Evolutionary conservation across 2,888 invertebrate species (phyloP), one percentile per base, ranked within the genome.

Genomic region (Clepsis dumicolana): DNA sequence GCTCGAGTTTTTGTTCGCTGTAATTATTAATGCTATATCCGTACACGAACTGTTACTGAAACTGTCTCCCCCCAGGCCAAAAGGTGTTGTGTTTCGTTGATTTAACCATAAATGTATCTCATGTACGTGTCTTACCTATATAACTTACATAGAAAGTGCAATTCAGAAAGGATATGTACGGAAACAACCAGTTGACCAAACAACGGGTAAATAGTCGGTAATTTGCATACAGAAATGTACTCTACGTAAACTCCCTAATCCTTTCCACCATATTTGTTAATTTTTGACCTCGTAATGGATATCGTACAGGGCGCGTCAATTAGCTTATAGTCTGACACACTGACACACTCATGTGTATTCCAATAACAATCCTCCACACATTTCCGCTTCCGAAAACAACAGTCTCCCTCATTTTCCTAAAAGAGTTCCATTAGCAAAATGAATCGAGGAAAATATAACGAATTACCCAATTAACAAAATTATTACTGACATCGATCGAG

Each of bases 381-480:
- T 10, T 10, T 48, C 21, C 48, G 41, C 7, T 41, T 41, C 41
- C 41, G 12, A 48, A 18, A 41, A 16, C 16, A 41, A 21, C 21
- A 21, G 2, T 2, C 48, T 21, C 8, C 2, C 1, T 41, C 41
- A 14, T n/a, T 10, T 18, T 38, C 52, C 38, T 27, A 38, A 44
- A 35, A 29, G 1, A 38, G 38, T 48, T 61, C 32, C 50, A 65
- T 54, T 48, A 66, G 25, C 54, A 24, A 44, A 66, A 54, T 54
- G 54, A 61, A 61, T 29, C 52, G 44, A 48, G 32, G 12, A 44
- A 60, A 60, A 27, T 32, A 53, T 4, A 64, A 24, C 41, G 41
- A 25, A 61, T 61, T 44, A 44, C 44, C 29, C 66, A 54, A 66
- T 54, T 24, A 48, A 53, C 24, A 41, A 18, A n/a, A 44, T 41